Percentiles rank a stretch among this genome's conserved stretches.
Evolutionary conservation across 2,797 vertebrate genomes (phyloP).

Genomic region (Darevskia nairensis): DNA sequence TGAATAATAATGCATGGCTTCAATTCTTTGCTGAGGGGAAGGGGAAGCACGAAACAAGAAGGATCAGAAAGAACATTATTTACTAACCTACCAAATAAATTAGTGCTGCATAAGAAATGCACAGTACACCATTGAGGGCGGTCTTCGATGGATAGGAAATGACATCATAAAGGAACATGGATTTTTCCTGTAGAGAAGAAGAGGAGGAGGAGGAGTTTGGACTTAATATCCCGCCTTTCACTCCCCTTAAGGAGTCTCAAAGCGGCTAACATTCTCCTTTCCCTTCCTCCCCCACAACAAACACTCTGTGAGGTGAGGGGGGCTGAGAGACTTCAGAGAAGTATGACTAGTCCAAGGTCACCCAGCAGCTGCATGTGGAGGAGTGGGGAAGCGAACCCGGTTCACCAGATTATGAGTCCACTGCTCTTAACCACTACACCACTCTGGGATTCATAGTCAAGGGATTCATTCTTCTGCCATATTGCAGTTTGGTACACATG

Average conservation of each 20-base stretch:
- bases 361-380: too few relatives aligned
- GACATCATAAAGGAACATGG: constrained; percentile 49
- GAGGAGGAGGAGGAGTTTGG: neutral
- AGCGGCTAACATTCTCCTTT: too few relatives aligned
- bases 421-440: too few relatives aligned
- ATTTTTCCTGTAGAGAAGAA: constrained; percentile 40
- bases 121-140: constrained; percentile 35
- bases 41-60: rapidly evolving
- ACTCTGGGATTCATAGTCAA: neutral
- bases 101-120: constrained; percentile 60
- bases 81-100: constrained; percentile 60
- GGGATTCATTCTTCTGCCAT: neutral
- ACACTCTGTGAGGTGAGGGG: neutral
- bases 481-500: neutral
- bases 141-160: constrained; percentile 62
- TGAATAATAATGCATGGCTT: rapidly evolving
- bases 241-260: too few relatives aligned
- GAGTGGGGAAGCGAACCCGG: too few relatives aligned
- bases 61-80: neutral
- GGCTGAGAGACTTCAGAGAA: too few relatives aligned
- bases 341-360: too few relatives aligned
- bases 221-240: too few relatives aligned
- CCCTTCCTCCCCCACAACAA: too few relatives aligned
- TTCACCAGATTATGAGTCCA: too few relatives aligned
- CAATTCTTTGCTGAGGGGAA: too few relatives aligned